These are phyloP conservation scores for Latrodectus elegans DNA, from an alignment of 2,888 invertebrate species.

Conservation along the genomic window DNA sequence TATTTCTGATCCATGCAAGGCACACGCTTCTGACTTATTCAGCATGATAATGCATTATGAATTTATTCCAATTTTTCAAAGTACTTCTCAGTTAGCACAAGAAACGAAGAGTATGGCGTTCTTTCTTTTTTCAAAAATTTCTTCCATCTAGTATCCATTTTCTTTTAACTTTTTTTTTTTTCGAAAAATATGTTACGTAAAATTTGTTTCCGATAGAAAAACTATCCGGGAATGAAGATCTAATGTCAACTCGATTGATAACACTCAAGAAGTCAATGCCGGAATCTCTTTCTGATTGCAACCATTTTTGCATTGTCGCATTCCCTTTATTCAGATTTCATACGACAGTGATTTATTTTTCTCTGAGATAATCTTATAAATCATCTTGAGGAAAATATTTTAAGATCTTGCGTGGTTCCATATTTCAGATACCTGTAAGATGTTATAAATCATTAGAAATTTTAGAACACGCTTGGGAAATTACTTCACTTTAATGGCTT, in stretches of 20 bases:
- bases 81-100: not conserved
- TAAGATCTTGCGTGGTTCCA: no score
- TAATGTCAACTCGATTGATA: constrained; percentile 6
- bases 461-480: no score
- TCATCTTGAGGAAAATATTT: no score
- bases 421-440: no score
- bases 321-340: no score
- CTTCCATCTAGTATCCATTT: not conserved
- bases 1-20: constrained; percentile 38
- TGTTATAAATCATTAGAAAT: no score
- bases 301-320: not conserved
- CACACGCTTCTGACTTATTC: constrained; percentile 37
- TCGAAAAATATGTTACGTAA: not conserved
- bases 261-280: not conserved
- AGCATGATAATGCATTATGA: constrained; percentile 50
- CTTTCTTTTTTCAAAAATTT: constrained; percentile 3
- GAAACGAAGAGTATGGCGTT: constrained; percentile 7
- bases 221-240: not conserved
- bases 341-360: no score
- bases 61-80: constrained; percentile 43
- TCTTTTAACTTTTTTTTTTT: not conserved
- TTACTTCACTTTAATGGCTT: no score
- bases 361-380: no score
- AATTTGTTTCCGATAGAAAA: not conserved
- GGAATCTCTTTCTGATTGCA: not conserved